Evolutionary conservation across 92 coral and sea anemone species (phyloP).

Genomic region (Parazoanthus darwini): DNA sequence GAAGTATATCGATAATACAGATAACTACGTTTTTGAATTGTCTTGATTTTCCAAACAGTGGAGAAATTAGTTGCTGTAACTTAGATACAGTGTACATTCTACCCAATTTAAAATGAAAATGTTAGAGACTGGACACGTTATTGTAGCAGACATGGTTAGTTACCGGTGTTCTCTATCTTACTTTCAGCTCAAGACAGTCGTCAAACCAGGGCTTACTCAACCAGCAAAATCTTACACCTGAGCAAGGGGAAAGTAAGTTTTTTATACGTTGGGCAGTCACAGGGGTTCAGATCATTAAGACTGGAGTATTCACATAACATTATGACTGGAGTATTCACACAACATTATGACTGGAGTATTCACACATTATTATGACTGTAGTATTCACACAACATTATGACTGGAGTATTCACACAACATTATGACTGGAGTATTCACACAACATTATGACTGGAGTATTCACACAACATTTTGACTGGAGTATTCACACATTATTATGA

Average conservation of each 20-base stretch:
- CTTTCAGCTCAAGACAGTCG: conserved; percentile 28
- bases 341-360: no score
- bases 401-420: no score
- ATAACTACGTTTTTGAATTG: no score
- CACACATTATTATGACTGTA: neutral
- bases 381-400: neutral
- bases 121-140: neutral
- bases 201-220: conserved; percentile 34
- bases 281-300: neutral
- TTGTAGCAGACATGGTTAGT: neutral
- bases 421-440: neutral
- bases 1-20: no score
- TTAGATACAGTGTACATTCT: no score
- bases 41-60: no score
- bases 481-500: neutral
- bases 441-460: neutral
- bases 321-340: no score
- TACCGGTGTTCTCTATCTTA: neutral
- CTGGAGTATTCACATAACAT: no score
- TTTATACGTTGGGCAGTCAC: neutral
- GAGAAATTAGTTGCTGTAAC: no score
- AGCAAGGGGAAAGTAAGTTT: conserved; percentile 90
- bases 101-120: no score
- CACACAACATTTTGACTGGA: neutral
- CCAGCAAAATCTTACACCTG: conserved; percentile 70